Percentiles rank a stretch among this genome's conserved stretches.
phyloP scores from a whole-genome alignment of 2,888 invertebrate genomes.

The Drosophila monieri region DNA sequence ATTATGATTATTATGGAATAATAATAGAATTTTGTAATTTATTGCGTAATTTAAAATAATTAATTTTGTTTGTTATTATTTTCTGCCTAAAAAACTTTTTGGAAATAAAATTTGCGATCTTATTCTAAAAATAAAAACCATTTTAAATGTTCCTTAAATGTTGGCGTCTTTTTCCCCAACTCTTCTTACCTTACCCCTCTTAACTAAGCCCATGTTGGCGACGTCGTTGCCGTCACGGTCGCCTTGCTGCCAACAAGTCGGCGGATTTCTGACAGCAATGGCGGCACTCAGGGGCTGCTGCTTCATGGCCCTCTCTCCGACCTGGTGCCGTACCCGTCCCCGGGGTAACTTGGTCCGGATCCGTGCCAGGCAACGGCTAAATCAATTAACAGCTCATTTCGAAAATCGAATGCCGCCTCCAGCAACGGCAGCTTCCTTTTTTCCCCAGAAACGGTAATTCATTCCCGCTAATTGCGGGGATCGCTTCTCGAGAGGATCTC shows the following conservation, averaged over 20 bases:
- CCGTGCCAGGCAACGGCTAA: slow-evolving; percentile 63
- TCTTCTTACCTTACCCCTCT: not conserved
- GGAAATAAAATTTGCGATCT: too few relatives aligned
- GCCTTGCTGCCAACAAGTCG: slow-evolving; percentile 47
- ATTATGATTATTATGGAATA: too few relatives aligned
- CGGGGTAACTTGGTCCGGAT: slow-evolving; percentile 5
- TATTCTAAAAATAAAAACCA: too few relatives aligned
- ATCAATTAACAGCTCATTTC: slow-evolving; percentile 78
- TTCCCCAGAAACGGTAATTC: slow-evolving; percentile 57
- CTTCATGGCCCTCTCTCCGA: slow-evolving; percentile 5
- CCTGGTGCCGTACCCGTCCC: not conserved
- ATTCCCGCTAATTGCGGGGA: slow-evolving; percentile 55
- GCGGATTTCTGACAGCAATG: slow-evolving; percentile 73
- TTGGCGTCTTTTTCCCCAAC: too few relatives aligned
- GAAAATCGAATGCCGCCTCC: slow-evolving; percentile 59
- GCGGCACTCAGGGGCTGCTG: slow-evolving; percentile 66
- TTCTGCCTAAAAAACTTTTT: too few relatives aligned
- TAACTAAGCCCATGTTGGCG: slow-evolving; percentile 10
- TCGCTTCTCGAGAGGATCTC: slow-evolving; percentile 32
- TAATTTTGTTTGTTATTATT: too few relatives aligned
- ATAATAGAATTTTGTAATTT: too few relatives aligned
- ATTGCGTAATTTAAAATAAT: too few relatives aligned
- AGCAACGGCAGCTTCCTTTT: slow-evolving; percentile 45
- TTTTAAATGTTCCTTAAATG: too few relatives aligned
- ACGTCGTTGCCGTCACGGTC: slow-evolving; percentile 67